Base-by-base conservation (phyloP, 2,797 vertebrate genomes). In the Echeneis naucrates region DNA sequence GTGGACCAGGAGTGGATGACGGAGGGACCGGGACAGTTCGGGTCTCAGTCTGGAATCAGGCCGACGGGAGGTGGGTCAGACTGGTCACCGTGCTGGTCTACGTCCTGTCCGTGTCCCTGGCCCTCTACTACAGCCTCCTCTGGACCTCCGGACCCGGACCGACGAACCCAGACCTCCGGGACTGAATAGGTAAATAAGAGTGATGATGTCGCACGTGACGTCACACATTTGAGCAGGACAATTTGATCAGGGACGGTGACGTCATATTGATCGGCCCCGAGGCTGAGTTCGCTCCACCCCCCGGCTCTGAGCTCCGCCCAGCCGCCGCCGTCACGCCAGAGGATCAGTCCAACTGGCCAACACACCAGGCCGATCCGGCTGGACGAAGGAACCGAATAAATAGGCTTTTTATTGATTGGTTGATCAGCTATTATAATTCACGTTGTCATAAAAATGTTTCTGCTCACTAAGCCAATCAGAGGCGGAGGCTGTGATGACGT, bases 1-100 rank as follows among this genome's bases (percentile, higher is more conserved):
- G 56, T 0, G 13, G 23, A 8, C 68, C 71, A 69, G 21, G 52
- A 47, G 21, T 9, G 62, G 57, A 26, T 16, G 35, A 26, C 33
- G 38, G 32, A 10, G 16, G 54, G 21, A 38, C 38, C 62, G 4
- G 62, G 54, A 37, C 17, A 5, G 35, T 42, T 16, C 16, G 6
- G 40, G 4, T 12, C 32, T 33, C n/a, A n/a, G n/a, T n/a, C n/a
- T n/a, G n/a, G n/a, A n/a, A n/a, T n/a, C n/a, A n/a, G 90, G 95
- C 95, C 92, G 96, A 95, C 92, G 94, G 95, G 94, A 97, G 95
- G 93, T 96, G 96, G 96, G 96, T 97, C 81, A 93, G 96, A 79
- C 91, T 98, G 79, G 95, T 94, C 92, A 97, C 96, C 19, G 97
- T 97, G 70, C 91, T 95, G 84, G 95, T 95, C 45, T 98, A 98